Evolutionary conservation across 2,113 vertebrate genomes (phyloP).

Genomic region (Pterocles burchelli): DNA sequence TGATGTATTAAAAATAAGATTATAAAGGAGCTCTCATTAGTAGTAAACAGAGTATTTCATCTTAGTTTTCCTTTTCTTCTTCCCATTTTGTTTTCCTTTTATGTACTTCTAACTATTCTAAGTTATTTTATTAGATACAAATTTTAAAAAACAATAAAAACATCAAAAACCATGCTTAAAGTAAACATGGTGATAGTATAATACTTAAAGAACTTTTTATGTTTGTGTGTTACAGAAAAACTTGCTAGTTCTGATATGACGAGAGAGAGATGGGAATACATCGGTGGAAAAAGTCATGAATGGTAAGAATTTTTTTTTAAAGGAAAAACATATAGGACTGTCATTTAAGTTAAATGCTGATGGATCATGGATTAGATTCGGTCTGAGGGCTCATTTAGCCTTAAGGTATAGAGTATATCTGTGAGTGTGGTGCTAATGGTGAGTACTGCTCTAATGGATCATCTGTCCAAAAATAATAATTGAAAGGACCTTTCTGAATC

Average conservation of each 20-base stretch:
- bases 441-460: constrained; percentile 11
- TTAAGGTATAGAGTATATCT: neutral
- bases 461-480: constrained; percentile 36
- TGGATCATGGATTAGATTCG: neutral
- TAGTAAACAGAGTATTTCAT: neutral
- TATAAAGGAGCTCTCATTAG: neutral
- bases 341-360: constrained; percentile 10
- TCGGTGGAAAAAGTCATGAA: fast-evolving
- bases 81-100: neutral
- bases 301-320: neutral
- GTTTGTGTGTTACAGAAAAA: neutral
- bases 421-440: neutral
- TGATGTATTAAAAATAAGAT: neutral
- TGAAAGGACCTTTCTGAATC: constrained; percentile 18
- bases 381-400: constrained; percentile 2
- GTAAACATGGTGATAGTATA: neutral
- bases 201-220: neutral
- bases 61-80: neutral
- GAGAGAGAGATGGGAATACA: neutral
- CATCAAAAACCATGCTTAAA: neutral
- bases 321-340: neutral
- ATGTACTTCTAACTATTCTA: neutral
- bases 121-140: neutral
- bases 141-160: neutral
- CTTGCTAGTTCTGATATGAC: neutral